Percentiles rank a stretch among this genome's conserved stretches.
Conservation (phyloP, 2,888 invertebrate species). For the Molorchus minor region DNA sequence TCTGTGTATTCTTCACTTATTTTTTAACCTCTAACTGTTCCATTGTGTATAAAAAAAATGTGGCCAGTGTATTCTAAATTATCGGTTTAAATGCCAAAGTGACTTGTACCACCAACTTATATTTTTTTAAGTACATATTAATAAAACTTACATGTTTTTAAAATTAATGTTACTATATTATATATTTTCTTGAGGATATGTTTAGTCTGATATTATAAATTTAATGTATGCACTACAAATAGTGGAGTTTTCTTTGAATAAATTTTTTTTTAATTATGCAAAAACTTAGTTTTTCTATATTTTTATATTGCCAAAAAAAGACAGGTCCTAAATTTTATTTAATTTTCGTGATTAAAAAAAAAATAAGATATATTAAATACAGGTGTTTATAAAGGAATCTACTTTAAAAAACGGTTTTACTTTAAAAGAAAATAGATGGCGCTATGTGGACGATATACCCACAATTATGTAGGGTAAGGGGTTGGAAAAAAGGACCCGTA, state of each 20-base stretch:
- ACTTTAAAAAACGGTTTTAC: too few relatives aligned
- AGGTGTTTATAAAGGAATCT: too few relatives aligned
- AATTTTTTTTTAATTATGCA: conserved; percentile 10
- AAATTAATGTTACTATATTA: conserved; percentile 6
- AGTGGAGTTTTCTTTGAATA: conserved; percentile 21
- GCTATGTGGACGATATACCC: too few relatives aligned
- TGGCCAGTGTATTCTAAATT: background rate
- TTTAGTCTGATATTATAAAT: conserved; percentile 22
- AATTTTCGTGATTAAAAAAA: too few relatives aligned
- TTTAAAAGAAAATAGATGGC: too few relatives aligned
- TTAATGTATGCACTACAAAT: conserved; percentile 13
- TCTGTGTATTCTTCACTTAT: background rate
- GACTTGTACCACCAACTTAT: background rate
- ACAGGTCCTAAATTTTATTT: too few relatives aligned
- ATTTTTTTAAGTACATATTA: conserved; percentile 13
- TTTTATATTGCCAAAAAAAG: too few relatives aligned
- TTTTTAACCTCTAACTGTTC: background rate
- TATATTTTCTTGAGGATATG: conserved; percentile 7
- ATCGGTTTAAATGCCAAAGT: background rate
- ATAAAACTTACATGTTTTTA: conserved; percentile 6
- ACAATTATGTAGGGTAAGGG: too few relatives aligned
- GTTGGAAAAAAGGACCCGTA: too few relatives aligned
- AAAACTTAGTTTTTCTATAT: too few relatives aligned
- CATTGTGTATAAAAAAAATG: background rate
- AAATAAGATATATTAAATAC: too few relatives aligned